Conservation (phyloP, 2,888 invertebrate species). For the Tholera decimalis region DNA sequence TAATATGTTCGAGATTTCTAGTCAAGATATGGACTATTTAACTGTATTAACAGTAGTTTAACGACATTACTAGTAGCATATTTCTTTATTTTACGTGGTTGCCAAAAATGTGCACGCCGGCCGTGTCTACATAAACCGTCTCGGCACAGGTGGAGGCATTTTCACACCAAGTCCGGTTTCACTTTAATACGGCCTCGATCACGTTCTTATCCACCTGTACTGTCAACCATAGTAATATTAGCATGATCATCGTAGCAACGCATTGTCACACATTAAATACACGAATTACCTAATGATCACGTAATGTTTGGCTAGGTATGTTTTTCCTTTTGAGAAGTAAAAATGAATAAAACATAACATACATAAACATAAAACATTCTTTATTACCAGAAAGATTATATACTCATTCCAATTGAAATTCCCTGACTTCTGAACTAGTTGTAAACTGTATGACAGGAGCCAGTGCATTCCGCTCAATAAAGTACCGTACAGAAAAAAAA, state of each 20-base stretch:
- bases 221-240: slow-evolving; percentile 36
- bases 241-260: slow-evolving; percentile 31
- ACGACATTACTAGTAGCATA: not conserved
- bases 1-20: no score
- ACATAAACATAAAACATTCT: no score
- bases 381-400: no score
- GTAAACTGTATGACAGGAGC: no score
- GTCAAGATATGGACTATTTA: not conserved
- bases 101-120: slow-evolving; percentile 22
- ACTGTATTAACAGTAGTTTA: not conserved
- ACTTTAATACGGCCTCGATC: slow-evolving; percentile 63
- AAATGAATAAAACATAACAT: no score
- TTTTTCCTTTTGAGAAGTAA: not conserved
- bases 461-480: no score
- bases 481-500: no score
- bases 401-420: no score
- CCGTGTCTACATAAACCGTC: slow-evolving; percentile 14
- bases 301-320: slow-evolving; percentile 26
- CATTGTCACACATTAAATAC: slow-evolving; percentile 14
- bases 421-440: no score
- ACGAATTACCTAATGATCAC: not conserved
- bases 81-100: not conserved
- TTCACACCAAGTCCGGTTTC: slow-evolving; percentile 62
- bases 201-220: slow-evolving; percentile 42
- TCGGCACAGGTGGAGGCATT: slow-evolving; percentile 43